These are phyloP conservation scores for Sparus aurata DNA, from an alignment of 2,797 vertebrate species.

Conservation along the genomic window DNA sequence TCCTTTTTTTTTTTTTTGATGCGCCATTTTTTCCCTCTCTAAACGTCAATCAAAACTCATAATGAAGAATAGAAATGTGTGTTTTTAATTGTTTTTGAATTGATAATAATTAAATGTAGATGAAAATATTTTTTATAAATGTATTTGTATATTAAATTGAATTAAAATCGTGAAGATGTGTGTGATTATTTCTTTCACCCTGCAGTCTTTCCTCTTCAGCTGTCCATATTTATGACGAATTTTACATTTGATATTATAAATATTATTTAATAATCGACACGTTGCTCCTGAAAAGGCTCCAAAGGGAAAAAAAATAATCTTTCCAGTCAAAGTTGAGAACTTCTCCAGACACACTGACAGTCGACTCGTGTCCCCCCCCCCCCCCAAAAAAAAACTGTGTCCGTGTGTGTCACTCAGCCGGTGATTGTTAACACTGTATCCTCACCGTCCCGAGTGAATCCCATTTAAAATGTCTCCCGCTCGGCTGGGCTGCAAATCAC, in stretches of 20 bases:
- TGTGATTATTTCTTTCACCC: neutral
- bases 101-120: neutral
- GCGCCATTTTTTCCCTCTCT: conserved; percentile 41
- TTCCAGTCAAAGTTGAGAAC: conserved; percentile 20
- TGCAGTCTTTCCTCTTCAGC: neutral
- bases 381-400: conserved; percentile 68
- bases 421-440: conserved; percentile 75
- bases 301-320: neutral
- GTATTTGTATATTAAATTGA: neutral
- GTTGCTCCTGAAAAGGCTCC: too few relatives aligned
- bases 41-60: neutral
- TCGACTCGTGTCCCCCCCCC: conserved; percentile 62
- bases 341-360: conserved; percentile 46
- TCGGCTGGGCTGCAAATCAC: conserved; percentile 91
- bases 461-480: conserved; percentile 88
- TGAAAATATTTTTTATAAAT: neutral
- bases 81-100: conserved; percentile 1
- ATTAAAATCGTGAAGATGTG: neutral
- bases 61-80: neutral
- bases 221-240: neutral
- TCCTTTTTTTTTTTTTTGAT: conserved; percentile 10
- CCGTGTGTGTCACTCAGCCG: conserved; percentile 76
- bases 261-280: neutral
- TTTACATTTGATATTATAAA: neutral
- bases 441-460: conserved; percentile 82